phyloP scores from a whole-genome alignment of 1,140 invertebrate species.

The Cyclargus thomasi region DNA sequence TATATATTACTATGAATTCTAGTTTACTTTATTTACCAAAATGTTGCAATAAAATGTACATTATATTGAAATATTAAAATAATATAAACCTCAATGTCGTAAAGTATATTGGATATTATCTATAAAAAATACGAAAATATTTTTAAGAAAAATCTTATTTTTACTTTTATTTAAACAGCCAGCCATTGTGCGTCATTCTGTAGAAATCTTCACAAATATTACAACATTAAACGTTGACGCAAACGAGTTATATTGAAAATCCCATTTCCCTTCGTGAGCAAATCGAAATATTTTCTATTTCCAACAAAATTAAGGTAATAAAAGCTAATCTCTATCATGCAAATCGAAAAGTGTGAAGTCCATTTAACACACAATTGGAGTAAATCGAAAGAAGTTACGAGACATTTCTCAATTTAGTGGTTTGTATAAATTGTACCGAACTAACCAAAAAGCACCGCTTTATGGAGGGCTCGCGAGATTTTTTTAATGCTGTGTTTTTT shows the following conservation, averaged over 20 bases:
- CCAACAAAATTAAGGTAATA: neutral
- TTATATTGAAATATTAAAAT: too few relatives aligned
- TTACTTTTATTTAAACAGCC: neutral
- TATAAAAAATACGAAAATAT: neutral
- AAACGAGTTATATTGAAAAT: neutral
- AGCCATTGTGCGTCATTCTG: neutral
- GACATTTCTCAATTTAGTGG: neutral
- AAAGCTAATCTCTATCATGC: conserved; percentile 1
- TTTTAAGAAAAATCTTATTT: neutral
- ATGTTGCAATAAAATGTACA: too few relatives aligned
- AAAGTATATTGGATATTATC: too few relatives aligned
- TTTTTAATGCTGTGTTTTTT: too few relatives aligned
- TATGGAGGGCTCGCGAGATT: too few relatives aligned
- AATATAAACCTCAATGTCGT: too few relatives aligned
- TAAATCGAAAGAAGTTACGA: neutral
- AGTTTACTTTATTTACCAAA: too few relatives aligned
- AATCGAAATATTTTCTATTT: conserved; percentile 9
- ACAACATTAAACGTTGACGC: conserved; percentile 1
- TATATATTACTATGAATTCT: too few relatives aligned
- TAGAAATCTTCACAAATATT: neutral
- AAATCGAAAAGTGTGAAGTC: conserved; percentile 8
- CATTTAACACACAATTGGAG: neutral
- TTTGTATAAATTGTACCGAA: neutral
- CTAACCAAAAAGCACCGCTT: too few relatives aligned
- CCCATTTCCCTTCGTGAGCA: neutral